Percentiles rank a stretch among this genome's conserved stretches.
Conservation (phyloP, 2,888 invertebrate genomes). For the Athalia cordata region DNA sequence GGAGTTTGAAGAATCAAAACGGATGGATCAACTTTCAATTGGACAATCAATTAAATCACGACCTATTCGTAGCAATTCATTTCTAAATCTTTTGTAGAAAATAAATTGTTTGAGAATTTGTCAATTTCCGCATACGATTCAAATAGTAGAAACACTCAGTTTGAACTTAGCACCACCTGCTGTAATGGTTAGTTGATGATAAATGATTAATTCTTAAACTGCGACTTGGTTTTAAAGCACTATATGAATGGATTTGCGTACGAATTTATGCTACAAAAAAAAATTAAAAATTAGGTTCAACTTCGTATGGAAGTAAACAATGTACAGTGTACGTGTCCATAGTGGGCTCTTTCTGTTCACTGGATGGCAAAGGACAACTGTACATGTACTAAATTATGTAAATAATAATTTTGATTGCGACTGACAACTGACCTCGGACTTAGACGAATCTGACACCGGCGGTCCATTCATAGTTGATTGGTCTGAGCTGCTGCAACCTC, state of each 20-base stretch:
- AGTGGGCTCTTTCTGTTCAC: neutral
- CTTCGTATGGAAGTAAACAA: neutral
- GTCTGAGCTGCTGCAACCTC: slow-evolving; percentile 64
- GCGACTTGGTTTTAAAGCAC: too few relatives aligned
- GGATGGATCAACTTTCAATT: slow-evolving; percentile 5
- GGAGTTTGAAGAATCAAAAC: slow-evolving; percentile 50
- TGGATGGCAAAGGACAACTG: neutral
- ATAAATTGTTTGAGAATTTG: neutral
- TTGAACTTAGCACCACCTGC: neutral
- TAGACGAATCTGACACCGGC: slow-evolving; percentile 64
- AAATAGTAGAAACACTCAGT: neutral
- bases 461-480: slow-evolving; percentile 68
- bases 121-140: neutral
- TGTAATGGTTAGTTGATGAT: too few relatives aligned
- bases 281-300: slow-evolving; percentile 12
- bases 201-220: too few relatives aligned
- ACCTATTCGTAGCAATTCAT: neutral
- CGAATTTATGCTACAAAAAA: slow-evolving; percentile 1
- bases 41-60: neutral
- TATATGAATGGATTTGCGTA: neutral
- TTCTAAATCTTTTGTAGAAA: neutral
- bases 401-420: slow-evolving; percentile 4
- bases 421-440: slow-evolving; percentile 68
- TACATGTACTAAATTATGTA: neutral
- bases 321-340: neutral